A percentile compares a stretch with the other conserved stretches of the same genome.
These are phyloP conservation scores for Cathartes aura DNA, from an alignment of 2,113 vertebrate species.

Conservation along the genomic window DNA sequence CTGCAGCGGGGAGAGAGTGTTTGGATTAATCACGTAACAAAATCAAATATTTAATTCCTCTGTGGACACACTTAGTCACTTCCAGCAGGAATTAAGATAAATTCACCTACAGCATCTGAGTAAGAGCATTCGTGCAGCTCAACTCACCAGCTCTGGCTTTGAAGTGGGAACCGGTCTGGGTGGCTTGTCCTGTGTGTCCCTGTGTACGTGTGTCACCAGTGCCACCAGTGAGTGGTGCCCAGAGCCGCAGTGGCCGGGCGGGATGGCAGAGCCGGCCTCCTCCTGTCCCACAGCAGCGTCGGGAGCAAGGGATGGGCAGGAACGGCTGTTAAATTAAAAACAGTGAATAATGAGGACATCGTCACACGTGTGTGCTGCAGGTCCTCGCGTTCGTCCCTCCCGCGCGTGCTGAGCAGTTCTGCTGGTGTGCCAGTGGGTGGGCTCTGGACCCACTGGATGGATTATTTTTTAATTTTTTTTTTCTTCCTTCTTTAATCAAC, in stretches of 20 bases:
- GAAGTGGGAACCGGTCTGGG: background rate
- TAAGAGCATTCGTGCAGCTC: background rate
- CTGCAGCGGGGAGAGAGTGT: background rate
- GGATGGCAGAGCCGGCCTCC: background rate
- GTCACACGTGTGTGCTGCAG: background rate
- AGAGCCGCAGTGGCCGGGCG: rapidly evolving
- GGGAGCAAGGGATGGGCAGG: background rate
- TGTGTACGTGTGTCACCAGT: rapidly evolving
- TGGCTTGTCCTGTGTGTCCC: background rate
- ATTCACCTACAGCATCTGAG: background rate
- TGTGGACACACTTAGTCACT: background rate
- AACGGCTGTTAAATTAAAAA: background rate
- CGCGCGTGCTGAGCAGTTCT: rapidly evolving
- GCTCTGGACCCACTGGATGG: background rate
- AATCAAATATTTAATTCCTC: slow-evolving; percentile 2
- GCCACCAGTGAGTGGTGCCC: background rate
- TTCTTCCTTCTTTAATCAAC: background rate
- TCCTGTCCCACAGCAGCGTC: background rate
- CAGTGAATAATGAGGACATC: rapidly evolving
- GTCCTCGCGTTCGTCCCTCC: background rate
- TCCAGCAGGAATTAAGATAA: background rate
- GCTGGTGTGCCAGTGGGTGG: rapidly evolving
- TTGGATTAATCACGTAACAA: background rate
- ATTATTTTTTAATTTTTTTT: background rate
- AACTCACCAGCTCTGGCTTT: background rate